Base-by-base conservation (phyloP, 2,888 invertebrate species). In the Microplitis manilae region DNA sequence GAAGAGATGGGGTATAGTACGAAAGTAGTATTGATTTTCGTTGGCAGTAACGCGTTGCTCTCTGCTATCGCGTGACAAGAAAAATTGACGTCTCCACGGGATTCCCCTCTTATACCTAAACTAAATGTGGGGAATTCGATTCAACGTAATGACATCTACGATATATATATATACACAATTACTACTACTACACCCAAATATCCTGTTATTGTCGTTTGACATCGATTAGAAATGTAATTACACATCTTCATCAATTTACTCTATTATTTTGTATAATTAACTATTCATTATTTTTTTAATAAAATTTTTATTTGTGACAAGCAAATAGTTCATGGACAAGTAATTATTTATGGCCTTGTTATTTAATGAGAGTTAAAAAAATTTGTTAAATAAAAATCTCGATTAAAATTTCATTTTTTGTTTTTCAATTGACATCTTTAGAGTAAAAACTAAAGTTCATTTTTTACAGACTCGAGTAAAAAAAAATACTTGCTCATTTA, bases 1-100 rank as follows among this genome's bases (percentile, higher is more conserved):
- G 69, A 70, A 60, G 59, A 30, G n/a, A 70, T 13, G n/a, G 30
- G 30, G 73, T 6, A 71, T n/a, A 62, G 41, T 73, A 65, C 41
- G n/a, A 62, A 68, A 15, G 41, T 77, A 72, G 81, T 85, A 85
- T 85, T 84, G 85, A 85, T 85, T 85, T 84, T 83, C 13, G 50
- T 50, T 13, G 50, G 50, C 50, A 13, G 50, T 50, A 50, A 50
- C 50, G 50, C 50, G 50, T 50, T 50, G 50, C 50, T 80, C 77
- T 81, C 81, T 81, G 81, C 82, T 59, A 81, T 84, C 80, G 85
- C 86, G 86, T 84, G 85, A 85, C 86, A 81, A 81, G 83, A 82
- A 83, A 85, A 84, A 84, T 86, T 86, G 83, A 81, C 81, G 79
- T 50, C 65, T 64, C 73, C 59, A 59, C 30, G 74, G 74, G 68